These are phyloP conservation scores for Frieseomelitta varia DNA, from an alignment of 1,140 invertebrate genomes.

Conservation along the genomic window DNA sequence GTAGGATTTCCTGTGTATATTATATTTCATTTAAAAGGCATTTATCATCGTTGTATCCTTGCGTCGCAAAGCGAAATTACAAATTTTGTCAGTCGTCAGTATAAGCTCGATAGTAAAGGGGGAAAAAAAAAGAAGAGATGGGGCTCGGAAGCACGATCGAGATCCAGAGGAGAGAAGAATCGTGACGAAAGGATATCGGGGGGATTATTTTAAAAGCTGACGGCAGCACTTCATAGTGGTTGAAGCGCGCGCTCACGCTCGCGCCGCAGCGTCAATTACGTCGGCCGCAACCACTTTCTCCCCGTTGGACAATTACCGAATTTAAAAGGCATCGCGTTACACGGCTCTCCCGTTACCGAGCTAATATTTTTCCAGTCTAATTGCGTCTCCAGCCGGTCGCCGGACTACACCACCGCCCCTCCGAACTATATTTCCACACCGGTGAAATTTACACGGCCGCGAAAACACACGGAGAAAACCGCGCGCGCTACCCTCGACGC, in stretches of 20 bases:
- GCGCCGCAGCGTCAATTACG: slow-evolving; percentile 27
- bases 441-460: slow-evolving; percentile 47
- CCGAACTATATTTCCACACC: slow-evolving; percentile 38
- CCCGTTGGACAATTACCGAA: slow-evolving; percentile 61
- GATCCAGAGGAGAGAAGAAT: neutral
- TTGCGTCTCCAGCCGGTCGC: slow-evolving; percentile 35
- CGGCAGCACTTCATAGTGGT: slow-evolving; percentile 21
- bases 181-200: neutral
- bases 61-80: too few relatives aligned
- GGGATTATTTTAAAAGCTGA: slow-evolving; percentile 59
- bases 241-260: neutral
- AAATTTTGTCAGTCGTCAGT: too few relatives aligned
- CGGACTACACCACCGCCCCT: neutral
- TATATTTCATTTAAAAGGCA: too few relatives aligned
- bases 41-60: too few relatives aligned
- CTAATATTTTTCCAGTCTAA: slow-evolving; percentile 68
- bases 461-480: neutral
- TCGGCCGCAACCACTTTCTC: slow-evolving; percentile 40
- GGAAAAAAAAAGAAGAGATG: neutral
- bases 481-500: neutral
- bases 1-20: too few relatives aligned
- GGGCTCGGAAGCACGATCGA: too few relatives aligned
- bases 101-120: too few relatives aligned
- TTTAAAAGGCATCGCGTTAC: slow-evolving; percentile 68
- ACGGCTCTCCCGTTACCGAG: slow-evolving; percentile 59